Percentiles rank a stretch among this genome's conserved stretches.
Conservation (phyloP, 2,113 vertebrate species). For the Pomatostomus ruficeps region DNA sequence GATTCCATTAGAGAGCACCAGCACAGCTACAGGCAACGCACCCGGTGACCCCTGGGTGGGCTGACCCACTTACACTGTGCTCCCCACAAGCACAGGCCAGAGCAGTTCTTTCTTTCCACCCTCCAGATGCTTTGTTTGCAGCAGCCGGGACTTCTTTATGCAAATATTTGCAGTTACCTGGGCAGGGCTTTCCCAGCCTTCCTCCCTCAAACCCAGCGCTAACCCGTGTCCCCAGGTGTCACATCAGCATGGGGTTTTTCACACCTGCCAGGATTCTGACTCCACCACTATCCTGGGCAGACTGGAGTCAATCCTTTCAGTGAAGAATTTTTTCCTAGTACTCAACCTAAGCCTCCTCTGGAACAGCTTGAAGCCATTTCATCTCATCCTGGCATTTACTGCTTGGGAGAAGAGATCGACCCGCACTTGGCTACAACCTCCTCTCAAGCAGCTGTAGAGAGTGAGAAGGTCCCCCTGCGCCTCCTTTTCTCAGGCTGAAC, state of each 20-base stretch:
- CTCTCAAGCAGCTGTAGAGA: not conserved
- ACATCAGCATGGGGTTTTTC: not conserved
- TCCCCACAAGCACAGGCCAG: not conserved
- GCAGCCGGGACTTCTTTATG: not conserved
- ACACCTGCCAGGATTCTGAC: not conserved
- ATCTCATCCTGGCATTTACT: not conserved
- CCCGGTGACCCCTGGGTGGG: rapidly evolving
- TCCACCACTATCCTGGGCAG: not conserved
- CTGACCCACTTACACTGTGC: not conserved
- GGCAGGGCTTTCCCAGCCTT: not conserved
- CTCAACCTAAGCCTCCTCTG: not conserved
- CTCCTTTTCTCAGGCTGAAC: not conserved
- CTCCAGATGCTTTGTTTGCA: not conserved
- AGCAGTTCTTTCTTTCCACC: not conserved
- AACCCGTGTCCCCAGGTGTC: not conserved
- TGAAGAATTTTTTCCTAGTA: not conserved
- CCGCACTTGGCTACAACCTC: not conserved
- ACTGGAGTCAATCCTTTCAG: not conserved
- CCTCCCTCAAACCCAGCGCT: not conserved
- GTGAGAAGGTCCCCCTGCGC: not conserved
- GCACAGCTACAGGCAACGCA: rapidly evolving
- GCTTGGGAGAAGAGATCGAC: not conserved
- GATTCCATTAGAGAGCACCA: not conserved
- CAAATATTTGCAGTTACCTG: not conserved
- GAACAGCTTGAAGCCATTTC: not conserved